Base-by-base conservation (phyloP, 2,113 vertebrate species). In the Bathybates hornii region DNA sequence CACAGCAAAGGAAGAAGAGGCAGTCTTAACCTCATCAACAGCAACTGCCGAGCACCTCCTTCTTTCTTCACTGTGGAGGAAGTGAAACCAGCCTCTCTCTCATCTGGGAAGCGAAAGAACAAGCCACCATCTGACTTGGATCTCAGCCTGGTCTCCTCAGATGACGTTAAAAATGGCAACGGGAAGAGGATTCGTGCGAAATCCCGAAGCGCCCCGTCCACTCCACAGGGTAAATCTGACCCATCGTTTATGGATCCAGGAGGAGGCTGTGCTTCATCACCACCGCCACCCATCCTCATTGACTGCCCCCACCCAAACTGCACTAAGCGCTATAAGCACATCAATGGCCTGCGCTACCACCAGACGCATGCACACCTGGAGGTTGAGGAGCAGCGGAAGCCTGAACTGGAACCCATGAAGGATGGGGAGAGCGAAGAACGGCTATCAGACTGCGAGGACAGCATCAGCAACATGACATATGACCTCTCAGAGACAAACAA, bases 321-420 rank as follows among this genome's bases (percentile, higher is more conserved):
- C 96, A 99, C 98, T 97, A 99, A 99, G 94, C 99, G 99, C 89
- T 99, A 99, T 95, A 99, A 99, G 97, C 98, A 99, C 97, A 99
- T 99, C 93, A 99, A 99, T 2, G 99, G 99, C 78, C 95, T 99
- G 78, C 96, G 99, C 57, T 99, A 99, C 95, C 99, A 99, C 94
- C 99, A 99, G 95, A 98, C 98, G 9, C 99, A 99, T 2, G 99
- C 98, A 86, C 99, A 99, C 94, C 96, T 99, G 90, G 98, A 99
- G 84, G 97, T 95, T 1, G 98, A 99, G 86, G 93, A 94, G 81
- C 95, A 92, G 87, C 98, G 97, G 91, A 99, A 99, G 84, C 96
- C 98, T 78, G 98, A 99, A 71, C 97, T 98, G 56, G 99, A 99
- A 91, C 96, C 97, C 34, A 50, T 89, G 59, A 95, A 95, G 81